Evolutionary conservation across 2,113 vertebrate species (phyloP).

Genomic region (Stomatorhinus ivindoensis): DNA sequence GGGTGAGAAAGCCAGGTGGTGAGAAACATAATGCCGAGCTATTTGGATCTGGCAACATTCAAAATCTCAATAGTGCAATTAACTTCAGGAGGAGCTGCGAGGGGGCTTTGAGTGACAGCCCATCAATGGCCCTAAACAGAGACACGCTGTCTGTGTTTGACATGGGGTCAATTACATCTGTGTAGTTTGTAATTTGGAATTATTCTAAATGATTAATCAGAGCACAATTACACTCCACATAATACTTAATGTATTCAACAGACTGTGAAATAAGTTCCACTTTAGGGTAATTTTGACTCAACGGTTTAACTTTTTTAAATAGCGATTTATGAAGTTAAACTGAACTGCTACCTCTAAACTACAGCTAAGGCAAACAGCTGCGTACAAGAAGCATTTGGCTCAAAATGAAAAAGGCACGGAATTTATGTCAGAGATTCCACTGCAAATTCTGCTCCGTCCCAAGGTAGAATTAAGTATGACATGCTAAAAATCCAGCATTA

Average conservation of each 20-base stretch:
- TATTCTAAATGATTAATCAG: conserved; percentile 6
- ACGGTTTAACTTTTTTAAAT: neutral
- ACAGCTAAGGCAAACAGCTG: neutral
- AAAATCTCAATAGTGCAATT: conserved; percentile 11
- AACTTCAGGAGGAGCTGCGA: neutral
- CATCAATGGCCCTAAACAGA: neutral
- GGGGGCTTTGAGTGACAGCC: neutral
- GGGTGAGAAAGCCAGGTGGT: neutral
- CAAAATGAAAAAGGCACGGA: neutral
- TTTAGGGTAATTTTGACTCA: conserved; percentile 3
- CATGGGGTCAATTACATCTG: neutral
- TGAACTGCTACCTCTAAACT: neutral
- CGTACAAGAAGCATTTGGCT: neutral
- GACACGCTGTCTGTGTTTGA: neutral
- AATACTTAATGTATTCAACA: conserved; percentile 1
- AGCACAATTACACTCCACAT: neutral
- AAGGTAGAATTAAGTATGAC: neutral
- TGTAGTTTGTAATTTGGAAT: conserved; percentile 2
- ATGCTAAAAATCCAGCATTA: neutral
- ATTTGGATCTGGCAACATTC: neutral
- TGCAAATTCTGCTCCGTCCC: neutral
- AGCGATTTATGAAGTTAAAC: neutral
- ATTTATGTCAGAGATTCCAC: neutral
- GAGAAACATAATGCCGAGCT: neutral
- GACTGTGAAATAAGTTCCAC: conserved; percentile 8